Base-by-base conservation (phyloP, 1,140 invertebrate species). In the Mamestra configurata region DNA sequence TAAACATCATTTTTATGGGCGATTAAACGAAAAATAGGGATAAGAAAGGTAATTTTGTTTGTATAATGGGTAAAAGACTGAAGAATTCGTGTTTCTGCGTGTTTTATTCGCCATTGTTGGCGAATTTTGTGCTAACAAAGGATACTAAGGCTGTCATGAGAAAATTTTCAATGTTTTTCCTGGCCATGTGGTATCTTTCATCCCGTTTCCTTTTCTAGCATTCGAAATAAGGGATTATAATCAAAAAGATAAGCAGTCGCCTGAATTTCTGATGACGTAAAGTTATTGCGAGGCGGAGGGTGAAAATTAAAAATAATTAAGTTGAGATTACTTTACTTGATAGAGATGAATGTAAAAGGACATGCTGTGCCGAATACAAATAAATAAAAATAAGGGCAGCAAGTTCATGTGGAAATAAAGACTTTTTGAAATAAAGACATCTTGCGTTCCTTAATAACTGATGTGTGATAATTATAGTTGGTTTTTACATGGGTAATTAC, bases 1-100 rank as follows among this genome's bases (percentile, higher is more conserved):
- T 40, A 66, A 66, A 66, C 18, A 66, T 66, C 35, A 66, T 66
- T 66, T 66, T 66, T 66, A 66, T 66, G 61, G 61, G n/a, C 35
- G 10, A 66, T 66, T 20, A 20, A 40, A 18, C 40, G 35, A 20
- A 66, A 66, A 66, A 66, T 66, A 66, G 22, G 61, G 35, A 66
- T 66, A 66, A 66, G 22, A 40, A 18, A 18, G 35, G 61, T 66
- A 40, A 66, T 66, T 40, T 66, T 20, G 35, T 66, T 43, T 40
- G 18, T 35, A 66, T 66, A 66, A 66, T 40, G 61, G 7, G 2
- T 20, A 40, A n/a, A 66, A 66, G 35, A 31, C 10, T 66, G 31
- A 18, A 18, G 31, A 37, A 37, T 64, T 37, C 15, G 13, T 55
- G 24, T 40, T 10, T 8, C 3, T 1, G 53, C 11, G 2, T n/a